Percentiles rank a stretch among this genome's conserved stretches.
Conservation (phyloP, 2,113 vertebrate genomes). For the Rhinolophus sinicus region DNA sequence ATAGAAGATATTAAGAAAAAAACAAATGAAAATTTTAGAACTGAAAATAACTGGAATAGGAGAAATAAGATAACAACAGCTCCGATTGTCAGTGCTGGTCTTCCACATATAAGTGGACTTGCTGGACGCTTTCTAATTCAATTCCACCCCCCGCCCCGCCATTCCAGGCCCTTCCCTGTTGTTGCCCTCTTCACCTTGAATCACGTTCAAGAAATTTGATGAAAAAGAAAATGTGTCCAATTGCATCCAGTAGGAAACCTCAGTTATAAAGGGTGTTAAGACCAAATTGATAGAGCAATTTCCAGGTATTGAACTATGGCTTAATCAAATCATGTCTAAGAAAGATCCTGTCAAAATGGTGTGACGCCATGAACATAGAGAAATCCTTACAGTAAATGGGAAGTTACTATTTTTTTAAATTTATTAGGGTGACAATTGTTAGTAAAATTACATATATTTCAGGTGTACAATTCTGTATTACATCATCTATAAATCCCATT, state of each 20-base stretch:
- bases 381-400: slow-evolving; percentile 92
- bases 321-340: slow-evolving; percentile 98
- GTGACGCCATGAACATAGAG: slow-evolving; percentile 93
- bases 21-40: neutral
- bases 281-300: slow-evolving; percentile 95
- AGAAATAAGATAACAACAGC: neutral
- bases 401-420: slow-evolving; percentile 92
- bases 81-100: neutral
- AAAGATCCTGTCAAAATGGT: slow-evolving; percentile 98
- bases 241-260: slow-evolving; percentile 97
- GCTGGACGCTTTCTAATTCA: neutral
- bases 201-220: slow-evolving; percentile 90
- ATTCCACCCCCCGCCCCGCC: neutral
- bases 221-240: slow-evolving; percentile 98
- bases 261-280: slow-evolving; percentile 98
- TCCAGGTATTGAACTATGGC: slow-evolving; percentile 95
- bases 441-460: too few species aligned
- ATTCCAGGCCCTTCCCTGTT: neutral
- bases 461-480: too few species aligned
- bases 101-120: too few species aligned
- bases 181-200: neutral
- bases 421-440: too few species aligned
- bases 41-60: neutral
- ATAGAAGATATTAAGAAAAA: neutral
- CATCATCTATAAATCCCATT: too few species aligned